Evolutionary conservation across 2,888 invertebrate species (phyloP), one percentile per base, ranked within the genome.

Genomic region (Anticlea derivata): DNA sequence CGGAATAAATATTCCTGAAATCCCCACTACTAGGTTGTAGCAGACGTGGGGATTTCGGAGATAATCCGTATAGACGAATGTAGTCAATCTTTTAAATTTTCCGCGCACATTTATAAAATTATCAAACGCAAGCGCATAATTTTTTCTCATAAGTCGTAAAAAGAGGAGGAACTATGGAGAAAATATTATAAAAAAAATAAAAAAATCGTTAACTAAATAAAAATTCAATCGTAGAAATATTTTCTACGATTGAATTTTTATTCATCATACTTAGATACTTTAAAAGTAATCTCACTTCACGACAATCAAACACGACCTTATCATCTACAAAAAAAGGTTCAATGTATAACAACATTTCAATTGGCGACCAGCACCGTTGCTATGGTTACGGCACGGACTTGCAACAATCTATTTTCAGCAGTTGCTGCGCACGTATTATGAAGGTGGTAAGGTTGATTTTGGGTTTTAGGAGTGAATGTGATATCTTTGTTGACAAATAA

Each of bases 331-430:
- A n/a, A 55, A 44, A 68, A 58, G 61, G 60, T 29, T 34, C 27
- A 66, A 54, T 58, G 22, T 41, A 48, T 57, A 52, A 44, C 50
- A 22, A 47, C 33, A 62, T 61, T 47, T 50, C 58, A 69, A 73
- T 69, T 65, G 70, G 63, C 68, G 67, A 70, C 66, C 75, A 71
- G 70, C 66, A 63, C 55, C 52, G 84, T 85, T 72, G 60, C 82
- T 66, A 83, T 85, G 75, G 83, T 62, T 68, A 87, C 85, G 83
- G 78, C 86, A 87, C 86, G 86, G 65, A 78, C 80, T 37, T 52
- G 64, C 49, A 35, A 62, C 73, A 63, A 63, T 44, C 29, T 54
- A 61, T 41, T 24, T 24, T 12, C 7, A 63, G 53, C 66, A 55
- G 33, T 45, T 5, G 1, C 13, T 29, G 49, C 53, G 48, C 30